Evolutionary conservation across 1,140 invertebrate species (phyloP), one percentile per base, ranked within the genome.

Genomic region (Zaprionus capensis): DNA sequence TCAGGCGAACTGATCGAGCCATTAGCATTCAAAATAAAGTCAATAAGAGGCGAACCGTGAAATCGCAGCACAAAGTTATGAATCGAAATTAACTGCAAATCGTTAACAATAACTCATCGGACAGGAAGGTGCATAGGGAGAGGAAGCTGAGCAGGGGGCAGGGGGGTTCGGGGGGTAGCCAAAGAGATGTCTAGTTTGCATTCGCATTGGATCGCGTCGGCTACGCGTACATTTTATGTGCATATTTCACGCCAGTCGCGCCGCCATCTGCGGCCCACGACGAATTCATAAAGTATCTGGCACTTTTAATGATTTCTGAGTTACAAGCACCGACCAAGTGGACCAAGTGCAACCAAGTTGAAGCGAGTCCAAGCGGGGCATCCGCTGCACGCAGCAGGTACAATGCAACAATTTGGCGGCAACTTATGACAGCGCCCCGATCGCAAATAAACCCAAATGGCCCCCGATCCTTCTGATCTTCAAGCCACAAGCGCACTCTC

Each of bases 331-430:
- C n/a, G 41, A 17, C 41, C 41, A 9, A 44, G 38, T 41, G 38
- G n/a, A 41, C n/a, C 38, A n/a, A 41, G 38, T 41, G 38, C 5
- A 41, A 12, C 5, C 20, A 17, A 17, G 17, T 15, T 49, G 69
- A n/a, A 46, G 62, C 57, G 24, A 36, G 57, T 34, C 73, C 61
- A 79, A 63, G 62, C 51, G 71, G 63, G 71, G 64, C 68, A 68
- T 56, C 24, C 20, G 51, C n/a, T 36, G 34, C 78, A 55, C 80
- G 82, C 86, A 91, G 90, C 88, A 85, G 84, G 88, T 91, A 85
- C 84, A 91, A 75, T 85, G 84, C 88, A 87, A 91, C 88, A 91
- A 91, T 91, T 91, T 91, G 81, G 81, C 88, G 81, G 79, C 84
- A 91, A 91, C 88, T 91, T 91, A 91, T 91, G 81, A 91, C 81